Evolutionary conservation across 2,888 invertebrate genomes (phyloP).

Genomic region (Andrena bucephala): DNA sequence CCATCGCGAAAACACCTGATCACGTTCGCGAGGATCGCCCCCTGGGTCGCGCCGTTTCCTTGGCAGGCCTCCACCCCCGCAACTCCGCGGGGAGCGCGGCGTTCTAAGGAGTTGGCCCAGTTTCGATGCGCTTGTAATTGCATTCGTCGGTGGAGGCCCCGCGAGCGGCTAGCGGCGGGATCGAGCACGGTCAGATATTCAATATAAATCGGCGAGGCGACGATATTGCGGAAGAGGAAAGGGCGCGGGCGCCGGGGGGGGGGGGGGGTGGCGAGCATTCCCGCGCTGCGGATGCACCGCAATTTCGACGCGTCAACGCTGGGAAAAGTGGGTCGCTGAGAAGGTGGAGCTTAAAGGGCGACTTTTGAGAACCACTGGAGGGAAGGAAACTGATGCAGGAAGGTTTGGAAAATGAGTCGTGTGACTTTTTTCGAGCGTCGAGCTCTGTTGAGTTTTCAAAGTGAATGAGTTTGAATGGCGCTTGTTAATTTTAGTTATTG

Average conservation of each 20-base stretch:
- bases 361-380: slow-evolving; percentile 18
- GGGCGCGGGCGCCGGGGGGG: neutral
- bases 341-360: slow-evolving; percentile 22
- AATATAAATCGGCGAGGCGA: slow-evolving; percentile 61
- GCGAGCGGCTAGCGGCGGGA: slow-evolving; percentile 28
- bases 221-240: slow-evolving; percentile 46
- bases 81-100: slow-evolving; percentile 16
- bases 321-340: slow-evolving; percentile 43
- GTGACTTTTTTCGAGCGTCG: too few relatives aligned
- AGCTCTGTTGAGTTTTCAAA: too few relatives aligned
- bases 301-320: slow-evolving; percentile 40
- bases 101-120: slow-evolving; percentile 69
- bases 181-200: slow-evolving; percentile 59
- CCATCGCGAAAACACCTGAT: slow-evolving; percentile 12
- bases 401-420: neutral
- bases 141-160: slow-evolving; percentile 52
- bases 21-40: slow-evolving; percentile 10
- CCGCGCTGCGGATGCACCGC: slow-evolving; percentile 32
- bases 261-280: slow-evolving; percentile 14
- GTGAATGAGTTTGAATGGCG: too few relatives aligned
- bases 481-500: too few relatives aligned
- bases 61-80: slow-evolving; percentile 8
- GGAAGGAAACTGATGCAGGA: slow-evolving; percentile 10
- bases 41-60: slow-evolving; percentile 2
- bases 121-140: slow-evolving; percentile 70